Base-by-base conservation (phyloP, 2,113 vertebrate species). In the Tursiops truncatus region DNA sequence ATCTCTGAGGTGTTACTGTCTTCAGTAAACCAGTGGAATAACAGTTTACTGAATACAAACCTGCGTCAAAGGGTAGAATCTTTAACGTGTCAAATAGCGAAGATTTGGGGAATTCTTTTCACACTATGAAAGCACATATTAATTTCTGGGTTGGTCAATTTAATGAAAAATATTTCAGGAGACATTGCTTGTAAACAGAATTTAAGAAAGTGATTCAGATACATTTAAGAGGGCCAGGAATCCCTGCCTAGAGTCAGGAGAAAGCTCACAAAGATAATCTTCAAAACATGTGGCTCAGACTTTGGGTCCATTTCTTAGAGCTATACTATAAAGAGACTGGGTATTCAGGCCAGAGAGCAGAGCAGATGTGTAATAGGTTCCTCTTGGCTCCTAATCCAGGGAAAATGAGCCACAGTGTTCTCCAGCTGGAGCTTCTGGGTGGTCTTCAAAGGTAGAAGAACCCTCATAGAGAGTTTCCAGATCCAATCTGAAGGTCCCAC, bases 381-480 rank as follows among this genome's bases (percentile, higher is more conserved):
- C 28, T 82, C 58, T 82, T 86, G 82, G 60, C 82, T 79, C 63
- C 50, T 56, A 89, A 21, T 56, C 23, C 63, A 86, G 77, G 76
- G 63, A 73, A 94, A 82, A 85, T n/a, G 31, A 95, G 60, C 67
- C 71, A 91, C 17, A 60, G 10, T 31, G 71, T 91, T 33, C 25
- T 89, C 17, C 93, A 91, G 74, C 74, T 97, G 88, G 21, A 68
- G 13, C 58, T 96, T 56, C 62, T 97, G 94, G 90, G 97, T 97
- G 96, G 91, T 94, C 96, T 31, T 25, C 25, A 85, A 96, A 94
- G 84, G 90, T 94, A 91, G 71, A 85, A 91, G 71, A 85, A 77
- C 18, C 56, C 62, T 88, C 89, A 60, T 11, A 94, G 21, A 89
- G 26, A 67, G 20, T 87, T 84, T 92, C 18, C 77, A 94, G n/a